Evolutionary conservation across 2,113 vertebrate species (phyloP).

Genomic region (Sceloporus undulatus): DNA sequence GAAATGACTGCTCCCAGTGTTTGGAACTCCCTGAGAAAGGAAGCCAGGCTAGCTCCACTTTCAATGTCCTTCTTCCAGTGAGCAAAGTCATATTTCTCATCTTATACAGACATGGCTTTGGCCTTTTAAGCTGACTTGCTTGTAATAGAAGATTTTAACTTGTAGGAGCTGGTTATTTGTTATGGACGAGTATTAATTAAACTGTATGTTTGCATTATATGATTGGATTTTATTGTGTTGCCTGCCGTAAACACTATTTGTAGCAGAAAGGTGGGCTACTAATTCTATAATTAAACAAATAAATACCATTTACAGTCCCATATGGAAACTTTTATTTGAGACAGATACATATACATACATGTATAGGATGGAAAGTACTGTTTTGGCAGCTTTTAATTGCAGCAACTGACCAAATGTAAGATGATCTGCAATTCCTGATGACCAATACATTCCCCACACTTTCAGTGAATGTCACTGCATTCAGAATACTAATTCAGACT

Average conservation of each 20-base stretch:
- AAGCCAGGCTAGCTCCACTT: neutral
- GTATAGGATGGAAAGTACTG: neutral
- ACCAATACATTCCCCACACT: neutral
- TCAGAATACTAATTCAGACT: neutral
- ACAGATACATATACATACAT: neutral
- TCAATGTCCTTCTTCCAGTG: neutral
- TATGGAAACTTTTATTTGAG: slow-evolving; percentile 3
- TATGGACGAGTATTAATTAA: neutral
- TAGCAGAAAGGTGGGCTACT: neutral
- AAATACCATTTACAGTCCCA: neutral
- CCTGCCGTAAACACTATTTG: neutral
- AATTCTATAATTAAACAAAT: neutral
- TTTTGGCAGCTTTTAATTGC: neutral
- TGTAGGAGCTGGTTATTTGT: neutral
- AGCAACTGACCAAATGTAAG: neutral
- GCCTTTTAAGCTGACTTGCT: neutral
- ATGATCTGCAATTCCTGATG: neutral
- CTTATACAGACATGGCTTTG: neutral
- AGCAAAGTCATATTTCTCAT: neutral
- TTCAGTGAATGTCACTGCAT: neutral
- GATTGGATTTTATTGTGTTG: neutral
- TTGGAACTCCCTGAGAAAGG: neutral
- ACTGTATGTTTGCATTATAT: neutral
- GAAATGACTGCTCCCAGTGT: neutral
- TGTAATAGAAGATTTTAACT: neutral